These are phyloP conservation scores for Acrossocheilus wenchowensis DNA, from an alignment of 2,797 vertebrate genomes.

Conservation along the genomic window DNA sequence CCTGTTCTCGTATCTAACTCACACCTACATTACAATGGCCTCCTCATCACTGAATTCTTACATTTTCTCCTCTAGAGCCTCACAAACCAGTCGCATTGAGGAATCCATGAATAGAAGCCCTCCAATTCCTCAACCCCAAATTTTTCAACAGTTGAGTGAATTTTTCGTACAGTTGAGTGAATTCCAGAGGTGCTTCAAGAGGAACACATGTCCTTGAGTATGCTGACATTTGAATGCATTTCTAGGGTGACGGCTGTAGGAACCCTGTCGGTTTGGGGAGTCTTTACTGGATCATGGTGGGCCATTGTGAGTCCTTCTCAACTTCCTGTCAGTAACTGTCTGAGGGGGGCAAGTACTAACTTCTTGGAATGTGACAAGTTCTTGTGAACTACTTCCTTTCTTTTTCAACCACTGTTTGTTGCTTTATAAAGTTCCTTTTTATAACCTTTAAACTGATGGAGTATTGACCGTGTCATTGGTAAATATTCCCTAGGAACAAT, in stretches of 20 bases:
- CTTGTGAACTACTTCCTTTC: constrained; percentile 77
- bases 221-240: constrained; percentile 43
- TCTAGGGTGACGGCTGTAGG: constrained; percentile 54
- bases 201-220: constrained; percentile 14
- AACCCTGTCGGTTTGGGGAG: constrained; percentile 20
- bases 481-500: constrained; percentile 70
- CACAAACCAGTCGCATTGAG: constrained; percentile 62
- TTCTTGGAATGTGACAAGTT: constrained; percentile 74
- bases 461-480: constrained; percentile 41
- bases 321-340: constrained; percentile 21
- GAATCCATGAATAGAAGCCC: constrained; percentile 27
- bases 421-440: constrained; percentile 72
- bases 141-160: constrained; percentile 53
- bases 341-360: constrained; percentile 51
- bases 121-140: constrained; percentile 50
- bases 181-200: constrained; percentile 59
- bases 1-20: background rate
- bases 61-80: constrained; percentile 44
- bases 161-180: constrained; percentile 52
- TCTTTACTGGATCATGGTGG: constrained; percentile 51
- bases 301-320: constrained; percentile 40
- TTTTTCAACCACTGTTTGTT: constrained; percentile 64
- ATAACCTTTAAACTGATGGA: constrained; percentile 64
- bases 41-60: constrained; percentile 1
- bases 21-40: background rate